A percentile compares a stretch with the other conserved stretches of the same genome.
Evolutionary conservation across 2,797 vertebrate genomes (phyloP).

Genomic region (Dendrocincla tyrannina): DNA sequence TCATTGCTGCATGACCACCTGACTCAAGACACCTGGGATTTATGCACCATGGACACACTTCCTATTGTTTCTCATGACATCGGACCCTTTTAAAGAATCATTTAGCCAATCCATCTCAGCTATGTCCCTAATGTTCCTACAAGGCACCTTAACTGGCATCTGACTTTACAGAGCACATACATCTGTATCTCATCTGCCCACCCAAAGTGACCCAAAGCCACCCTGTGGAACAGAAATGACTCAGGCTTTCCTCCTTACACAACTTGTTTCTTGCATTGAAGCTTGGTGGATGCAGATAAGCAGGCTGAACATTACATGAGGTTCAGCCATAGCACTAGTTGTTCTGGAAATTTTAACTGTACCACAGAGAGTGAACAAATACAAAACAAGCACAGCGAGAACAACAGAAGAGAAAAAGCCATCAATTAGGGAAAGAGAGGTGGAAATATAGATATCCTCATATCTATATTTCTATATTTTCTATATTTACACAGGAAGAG

Average conservation of each 20-base stretch:
- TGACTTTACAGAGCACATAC: not conserved
- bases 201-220: not conserved
- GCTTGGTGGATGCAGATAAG: not conserved
- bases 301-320: not conserved
- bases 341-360: not conserved
- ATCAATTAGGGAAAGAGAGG: accelerated
- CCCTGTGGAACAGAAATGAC: not conserved
- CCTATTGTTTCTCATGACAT: not conserved
- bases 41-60: not conserved
- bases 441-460: not conserved
- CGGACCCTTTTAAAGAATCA: not conserved
- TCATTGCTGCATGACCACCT: not conserved
- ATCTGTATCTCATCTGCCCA: not conserved
- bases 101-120: not conserved
- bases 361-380: not conserved
- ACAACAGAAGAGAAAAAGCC: not conserved
- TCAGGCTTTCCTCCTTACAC: not conserved
- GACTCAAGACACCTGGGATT: not conserved
- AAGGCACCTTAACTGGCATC: not conserved
- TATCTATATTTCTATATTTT: too few species aligned
- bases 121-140: not conserved
- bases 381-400: not conserved
- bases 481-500: not conserved
- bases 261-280: not conserved
- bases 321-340: not conserved